Evolutionary conservation across 2,888 invertebrate genomes (phyloP), one percentile per base, ranked within the genome.

Genomic region (Aphidius colemani): DNA sequence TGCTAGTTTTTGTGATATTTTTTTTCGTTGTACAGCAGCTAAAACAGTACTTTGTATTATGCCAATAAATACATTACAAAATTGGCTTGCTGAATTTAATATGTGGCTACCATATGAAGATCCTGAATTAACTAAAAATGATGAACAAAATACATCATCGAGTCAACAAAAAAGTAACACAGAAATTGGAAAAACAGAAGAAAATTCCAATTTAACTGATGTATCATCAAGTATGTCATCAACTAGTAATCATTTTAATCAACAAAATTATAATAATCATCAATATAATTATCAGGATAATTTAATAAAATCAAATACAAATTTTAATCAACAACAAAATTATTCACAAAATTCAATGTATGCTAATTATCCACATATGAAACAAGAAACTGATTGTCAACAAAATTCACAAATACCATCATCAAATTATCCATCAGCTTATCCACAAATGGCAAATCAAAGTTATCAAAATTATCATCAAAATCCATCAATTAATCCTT

Each of bases 1-100:
- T 63, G 94, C 98, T 63, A 94, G 95, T 70, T 98, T 99, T 85
- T 93, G 94, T 79, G 98, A 99, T 84, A 92, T 98, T 74, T 96
- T 98, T 83, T 87, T 98, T 72, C 86, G 96, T 59, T 92, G 95
- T 81, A 97, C 97, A 0, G 86, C 87, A 39, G 93, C 95, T 6
- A 93, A 90, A 80, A 94, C 92, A 10, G 94, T 98, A 1, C 84
- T 99, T 48, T 94, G 96, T 77, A 97, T 99, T 70, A 98, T 98
- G 88, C 99, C 99, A 7, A 97, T 99, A 66, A 99, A 99, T 82
- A 98, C 98, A 0, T 85, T 99, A 67, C 98, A 98, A 83, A 98
- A 98, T 84, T 98, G 98, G 98, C 85, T 94, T 73, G 92, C 95
- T 2, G 99, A 99, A 83, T 99, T 95, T 81, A 96, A 98, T 79